Base-by-base conservation (phyloP, 2,888 invertebrate species). In the Drosophila anceps region DNA sequence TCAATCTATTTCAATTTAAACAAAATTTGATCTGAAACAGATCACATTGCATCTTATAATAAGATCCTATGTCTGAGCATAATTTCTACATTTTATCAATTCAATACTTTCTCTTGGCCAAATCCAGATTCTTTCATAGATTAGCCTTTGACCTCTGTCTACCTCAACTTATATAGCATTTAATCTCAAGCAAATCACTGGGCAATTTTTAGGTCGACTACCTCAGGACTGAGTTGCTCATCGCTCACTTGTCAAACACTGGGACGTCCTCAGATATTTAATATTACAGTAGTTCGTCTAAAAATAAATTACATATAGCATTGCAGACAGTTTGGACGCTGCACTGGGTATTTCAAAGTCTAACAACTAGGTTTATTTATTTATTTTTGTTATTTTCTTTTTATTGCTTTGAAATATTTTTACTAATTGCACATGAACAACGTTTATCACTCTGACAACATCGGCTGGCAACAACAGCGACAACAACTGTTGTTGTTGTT, bases 341-440 rank as follows among this genome's bases (percentile, higher is more conserved):
- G 75, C 33, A 27, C 4, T 51, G 75, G 51, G 75, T 77, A 75
- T 58, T n/a, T 39, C 5, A 0, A 9, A 33, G 62, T 60, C n/a
- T 10, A 29, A 12, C n/a, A n/a, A 0, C 24, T 9, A 2, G 31
- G 7, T 2, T 15, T 24, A n/a, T 29, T 29, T 41, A 50, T 31
- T 18, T n/a, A n/a, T n/a, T 10, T 20, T 33, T 44, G 37, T 76
- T 58, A 46, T 53, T 66, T 70, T 60, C 24, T 2, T 54, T 48
- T 44, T 43, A 61, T 48, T 61, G 44, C 50, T 54, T 61, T 71
- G 58, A 73, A 82, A 81, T 76, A 86, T 81, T 85, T 84, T 81
- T 79, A 84, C 85, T 91, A 90, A 90, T 90, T 91, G 91, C 82
- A 77, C 79, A 84, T 90, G 86, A 82, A 81, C 88, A 80, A 74